phyloP scores from a whole-genome alignment of 2,888 invertebrate genomes.

The Phasia obesa region DNA sequence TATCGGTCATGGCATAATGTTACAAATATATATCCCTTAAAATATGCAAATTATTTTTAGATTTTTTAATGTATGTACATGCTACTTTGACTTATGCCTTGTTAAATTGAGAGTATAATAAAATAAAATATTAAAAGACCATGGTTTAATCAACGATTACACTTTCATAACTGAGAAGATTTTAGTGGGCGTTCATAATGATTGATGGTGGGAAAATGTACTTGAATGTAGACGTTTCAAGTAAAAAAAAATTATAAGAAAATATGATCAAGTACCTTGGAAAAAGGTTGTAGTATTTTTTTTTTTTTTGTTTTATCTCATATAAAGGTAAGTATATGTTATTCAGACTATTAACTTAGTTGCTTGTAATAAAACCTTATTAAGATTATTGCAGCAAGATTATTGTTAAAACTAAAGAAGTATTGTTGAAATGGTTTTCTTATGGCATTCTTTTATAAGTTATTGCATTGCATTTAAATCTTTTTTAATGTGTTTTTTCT shows the following conservation, averaged over 20 bases:
- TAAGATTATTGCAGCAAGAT: conserved; percentile 48
- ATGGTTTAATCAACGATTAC: conserved; percentile 55
- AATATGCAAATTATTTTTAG: conserved; percentile 56
- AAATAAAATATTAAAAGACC: conserved; percentile 36
- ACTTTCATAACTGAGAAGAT: conserved; percentile 13
- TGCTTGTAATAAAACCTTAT: conserved; percentile 45
- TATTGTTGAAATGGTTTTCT: conserved; percentile 7
- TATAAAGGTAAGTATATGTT: neutral
- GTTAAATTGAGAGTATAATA: conserved; percentile 39
- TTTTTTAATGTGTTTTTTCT: neutral
- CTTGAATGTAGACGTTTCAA: neutral
- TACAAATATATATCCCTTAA: conserved; percentile 34
- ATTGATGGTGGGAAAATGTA: conserved; percentile 58
- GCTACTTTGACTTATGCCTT: conserved; percentile 36
- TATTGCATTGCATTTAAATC: conserved; percentile 10
- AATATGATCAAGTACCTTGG: conserved; percentile 17
- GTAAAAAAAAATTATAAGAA: neutral
- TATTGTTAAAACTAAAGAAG: conserved; percentile 34
- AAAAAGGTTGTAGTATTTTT: neutral
- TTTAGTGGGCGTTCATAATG: conserved; percentile 52
- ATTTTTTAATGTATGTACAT: neutral
- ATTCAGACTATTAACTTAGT: neutral
- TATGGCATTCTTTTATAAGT: conserved; percentile 26
- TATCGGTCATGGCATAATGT: neutral
- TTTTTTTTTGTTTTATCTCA: neutral